Evolutionary conservation across 2,113 vertebrate genomes (phyloP).

Genomic region (Melanotaenia duboulayi): DNA sequence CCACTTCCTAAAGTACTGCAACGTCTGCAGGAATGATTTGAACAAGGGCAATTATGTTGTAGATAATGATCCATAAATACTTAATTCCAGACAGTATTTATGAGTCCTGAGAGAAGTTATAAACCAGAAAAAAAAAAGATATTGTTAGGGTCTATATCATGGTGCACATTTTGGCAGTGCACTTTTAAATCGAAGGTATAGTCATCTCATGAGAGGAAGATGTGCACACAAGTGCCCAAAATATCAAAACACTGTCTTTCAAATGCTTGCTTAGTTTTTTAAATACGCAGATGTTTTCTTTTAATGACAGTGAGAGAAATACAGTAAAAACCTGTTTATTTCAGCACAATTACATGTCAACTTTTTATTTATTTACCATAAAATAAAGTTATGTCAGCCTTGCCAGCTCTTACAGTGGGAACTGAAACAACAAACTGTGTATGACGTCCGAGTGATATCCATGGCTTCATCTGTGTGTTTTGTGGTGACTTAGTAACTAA

Average conservation of each 20-base stretch:
- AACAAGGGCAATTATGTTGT: not conserved
- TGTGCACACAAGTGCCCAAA: too few relatives aligned
- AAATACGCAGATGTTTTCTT: too few relatives aligned
- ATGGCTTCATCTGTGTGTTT: slow-evolving; percentile 68
- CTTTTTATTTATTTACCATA: not conserved
- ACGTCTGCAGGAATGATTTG: slow-evolving; percentile 21
- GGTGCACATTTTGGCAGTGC: not conserved
- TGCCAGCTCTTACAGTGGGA: not conserved
- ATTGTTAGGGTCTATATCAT: not conserved
- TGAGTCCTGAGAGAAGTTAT: not conserved
- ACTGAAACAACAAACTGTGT: slow-evolving; percentile 21
- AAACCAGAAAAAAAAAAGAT: slow-evolving; percentile 6
- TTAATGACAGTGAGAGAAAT: too few relatives aligned
- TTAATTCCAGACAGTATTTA: not conserved
- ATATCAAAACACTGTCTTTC: too few relatives aligned
- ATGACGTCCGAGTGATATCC: slow-evolving; percentile 15
- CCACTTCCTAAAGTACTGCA: slow-evolving; percentile 4
- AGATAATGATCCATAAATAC: slow-evolving; percentile 21
- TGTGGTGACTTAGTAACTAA: slow-evolving; percentile 78
- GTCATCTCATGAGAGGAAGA: not conserved
- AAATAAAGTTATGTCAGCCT: slow-evolving; percentile 1
- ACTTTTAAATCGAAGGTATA: not conserved
- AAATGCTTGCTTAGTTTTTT: too few relatives aligned
- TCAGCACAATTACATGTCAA: accelerated
- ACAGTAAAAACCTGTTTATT: not conserved